Evolutionary conservation across 1,140 invertebrate species (phyloP).

Genomic region (Macrostomum lignano): DNA sequence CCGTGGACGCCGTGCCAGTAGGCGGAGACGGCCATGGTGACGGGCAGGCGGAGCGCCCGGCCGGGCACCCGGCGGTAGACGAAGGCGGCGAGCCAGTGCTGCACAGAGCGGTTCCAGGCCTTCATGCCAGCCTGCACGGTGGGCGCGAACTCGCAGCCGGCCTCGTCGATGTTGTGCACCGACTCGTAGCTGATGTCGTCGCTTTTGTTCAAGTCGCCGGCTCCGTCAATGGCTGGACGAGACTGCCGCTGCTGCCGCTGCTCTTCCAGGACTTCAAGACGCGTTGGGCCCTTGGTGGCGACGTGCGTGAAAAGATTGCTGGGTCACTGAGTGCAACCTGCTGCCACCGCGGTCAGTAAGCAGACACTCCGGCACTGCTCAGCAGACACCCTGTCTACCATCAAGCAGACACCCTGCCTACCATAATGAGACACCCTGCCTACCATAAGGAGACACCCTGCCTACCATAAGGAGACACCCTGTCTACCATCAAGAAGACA

Average conservation of each 20-base stretch:
- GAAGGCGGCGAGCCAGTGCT: constrained; percentile 68
- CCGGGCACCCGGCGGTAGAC: constrained; percentile 39
- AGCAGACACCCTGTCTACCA: no score
- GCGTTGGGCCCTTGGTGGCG: neutral
- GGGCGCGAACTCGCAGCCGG: constrained; percentile 42
- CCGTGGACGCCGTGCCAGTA: constrained; percentile 73
- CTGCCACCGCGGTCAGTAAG: no score
- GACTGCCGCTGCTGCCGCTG: neutral
- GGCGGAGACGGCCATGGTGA: constrained; percentile 52
- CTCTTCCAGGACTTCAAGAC: neutral
- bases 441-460: no score
- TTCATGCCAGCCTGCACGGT: constrained; percentile 54
- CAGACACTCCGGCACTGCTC: no score
- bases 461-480: no score
- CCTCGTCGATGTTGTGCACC: constrained; percentile 42
- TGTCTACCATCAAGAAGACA: no score
- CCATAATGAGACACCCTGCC: no score
- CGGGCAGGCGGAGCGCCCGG: constrained; percentile 24
- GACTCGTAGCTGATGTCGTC: constrained; percentile 53
- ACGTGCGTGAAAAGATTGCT: no score
- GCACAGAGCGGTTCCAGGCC: constrained; percentile 71
- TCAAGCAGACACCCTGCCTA: no score
- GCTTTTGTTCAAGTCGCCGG: constrained; percentile 10
- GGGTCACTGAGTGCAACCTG: constrained; percentile 5
- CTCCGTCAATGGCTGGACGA: neutral